A percentile compares a stretch with the other conserved stretches of the same genome.
phyloP scores from a whole-genome alignment of 2,113 vertebrate genomes.

The Myiopsitta monachus region DNA sequence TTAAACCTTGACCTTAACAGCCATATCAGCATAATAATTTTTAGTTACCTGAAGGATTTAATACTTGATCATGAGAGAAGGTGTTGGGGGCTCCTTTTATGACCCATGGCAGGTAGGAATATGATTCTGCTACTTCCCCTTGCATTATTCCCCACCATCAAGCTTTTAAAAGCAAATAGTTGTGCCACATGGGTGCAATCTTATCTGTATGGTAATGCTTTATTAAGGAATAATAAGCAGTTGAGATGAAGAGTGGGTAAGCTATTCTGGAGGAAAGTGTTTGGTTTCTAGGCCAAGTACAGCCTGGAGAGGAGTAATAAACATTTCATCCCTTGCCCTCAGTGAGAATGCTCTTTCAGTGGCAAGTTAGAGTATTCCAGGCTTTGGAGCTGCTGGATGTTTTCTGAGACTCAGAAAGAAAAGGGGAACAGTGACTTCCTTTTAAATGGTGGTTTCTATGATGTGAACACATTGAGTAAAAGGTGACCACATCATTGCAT shows the following conservation, averaged over 20 bases:
- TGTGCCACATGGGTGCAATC: background rate
- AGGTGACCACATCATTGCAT: background rate
- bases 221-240: background rate
- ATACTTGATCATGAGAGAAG: conserved; percentile 15
- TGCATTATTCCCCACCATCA: background rate
- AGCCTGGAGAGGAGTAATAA: background rate
- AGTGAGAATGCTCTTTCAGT: background rate
- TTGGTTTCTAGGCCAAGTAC: conserved; percentile 5
- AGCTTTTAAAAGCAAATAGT: conserved; percentile 6
- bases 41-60: conserved; percentile 48
- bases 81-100: conserved; percentile 38
- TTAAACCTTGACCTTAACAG: conserved; percentile 64
- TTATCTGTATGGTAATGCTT: background rate
- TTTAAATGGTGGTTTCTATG: background rate
- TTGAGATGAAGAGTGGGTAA: background rate
- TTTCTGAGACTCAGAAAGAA: background rate
- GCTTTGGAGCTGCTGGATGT: background rate
- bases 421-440: background rate
- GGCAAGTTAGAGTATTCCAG: background rate
- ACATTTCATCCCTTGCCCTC: background rate
- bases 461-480: fast-evolving
- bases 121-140: conserved; percentile 1
- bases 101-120: background rate
- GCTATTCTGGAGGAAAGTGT: background rate
- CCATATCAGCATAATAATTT: conserved; percentile 46